A percentile compares a stretch with the other conserved stretches of the same genome.
Evolutionary conservation across 1,140 invertebrate genomes (phyloP).

Genomic region (Drosophila nigromelanica): DNA sequence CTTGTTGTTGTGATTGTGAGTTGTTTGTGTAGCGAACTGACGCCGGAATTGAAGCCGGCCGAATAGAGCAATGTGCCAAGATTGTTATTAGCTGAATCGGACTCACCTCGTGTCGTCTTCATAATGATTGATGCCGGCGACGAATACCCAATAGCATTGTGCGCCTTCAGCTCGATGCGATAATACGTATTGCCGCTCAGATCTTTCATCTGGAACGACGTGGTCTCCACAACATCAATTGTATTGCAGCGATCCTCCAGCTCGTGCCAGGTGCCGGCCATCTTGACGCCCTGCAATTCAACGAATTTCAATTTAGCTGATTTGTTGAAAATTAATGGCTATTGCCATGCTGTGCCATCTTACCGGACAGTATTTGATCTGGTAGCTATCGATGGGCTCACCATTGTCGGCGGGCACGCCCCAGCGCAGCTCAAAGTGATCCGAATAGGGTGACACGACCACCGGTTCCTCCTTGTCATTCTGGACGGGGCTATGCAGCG

Average conservation of each 20-base stretch:
- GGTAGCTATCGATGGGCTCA: constrained; percentile 92
- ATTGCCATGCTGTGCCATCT: constrained; percentile 64
- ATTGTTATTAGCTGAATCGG: constrained; percentile 84
- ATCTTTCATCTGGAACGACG: constrained; percentile 87
- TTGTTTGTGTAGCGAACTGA: constrained; percentile 81
- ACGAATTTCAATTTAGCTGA: background rate
- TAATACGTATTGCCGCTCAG: constrained; percentile 91
- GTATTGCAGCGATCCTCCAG: constrained; percentile 86
- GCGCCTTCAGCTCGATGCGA: constrained; percentile 91
- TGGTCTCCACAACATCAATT: constrained; percentile 86
- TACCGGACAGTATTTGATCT: constrained; percentile 92
- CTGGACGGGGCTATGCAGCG: constrained; percentile 75
- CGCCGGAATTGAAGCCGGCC: constrained; percentile 81
- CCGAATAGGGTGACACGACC: constrained; percentile 86
- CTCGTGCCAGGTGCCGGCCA: constrained; percentile 87
- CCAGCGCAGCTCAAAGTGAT: constrained; percentile 93
- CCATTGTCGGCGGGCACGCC: constrained; percentile 93
- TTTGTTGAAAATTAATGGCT: background rate
- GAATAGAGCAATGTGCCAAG: constrained; percentile 83
- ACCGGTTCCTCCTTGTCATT: constrained; percentile 81
- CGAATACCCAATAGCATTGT: constrained; percentile 93
- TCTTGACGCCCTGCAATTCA: constrained; percentile 85
- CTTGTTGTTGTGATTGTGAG: constrained; percentile 73
- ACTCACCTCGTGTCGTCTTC: constrained; percentile 93
- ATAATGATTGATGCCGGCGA: constrained; percentile 89